Percentiles rank a stretch among this genome's conserved stretches.
These are phyloP conservation scores for Scaptomyza cyrtandrae DNA, from an alignment of 2,888 invertebrate genomes.

Conservation along the genomic window DNA sequence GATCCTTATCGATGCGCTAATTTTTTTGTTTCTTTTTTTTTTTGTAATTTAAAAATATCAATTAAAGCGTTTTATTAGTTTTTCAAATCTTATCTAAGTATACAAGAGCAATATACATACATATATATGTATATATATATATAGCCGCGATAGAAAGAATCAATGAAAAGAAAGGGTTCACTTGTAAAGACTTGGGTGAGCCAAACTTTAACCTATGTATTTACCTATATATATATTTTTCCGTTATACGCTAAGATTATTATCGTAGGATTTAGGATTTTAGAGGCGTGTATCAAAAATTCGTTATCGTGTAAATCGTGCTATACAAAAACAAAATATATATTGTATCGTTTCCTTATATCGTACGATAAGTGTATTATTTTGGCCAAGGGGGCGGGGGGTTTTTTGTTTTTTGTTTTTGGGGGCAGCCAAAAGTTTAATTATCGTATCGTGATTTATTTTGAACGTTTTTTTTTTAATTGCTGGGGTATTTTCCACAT, in stretches of 20 bases:
- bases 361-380: not conserved
- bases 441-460: not conserved
- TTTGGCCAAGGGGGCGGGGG: too few relatives aligned
- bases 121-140: too few relatives aligned
- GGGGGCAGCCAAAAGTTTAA: not conserved
- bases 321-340: not conserved
- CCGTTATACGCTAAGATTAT: not conserved
- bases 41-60: not conserved
- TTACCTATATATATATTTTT: not conserved
- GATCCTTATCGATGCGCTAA: not conserved
- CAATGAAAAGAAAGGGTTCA: not conserved
- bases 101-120: not conserved
- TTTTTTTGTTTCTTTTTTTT: not conserved
- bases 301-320: too few relatives aligned
- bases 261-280: too few relatives aligned
- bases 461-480: not conserved
- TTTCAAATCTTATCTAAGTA: not conserved
- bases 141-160: not conserved
- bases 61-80: not conserved
- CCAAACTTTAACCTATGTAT: too few relatives aligned
- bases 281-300: not conserved
- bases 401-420: not conserved
- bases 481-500: slow-evolving; percentile 12
- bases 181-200: not conserved
- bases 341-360: not conserved